phyloP scores from a whole-genome alignment of 1,140 invertebrate genomes.

The Penaeus chinensis region DNA sequence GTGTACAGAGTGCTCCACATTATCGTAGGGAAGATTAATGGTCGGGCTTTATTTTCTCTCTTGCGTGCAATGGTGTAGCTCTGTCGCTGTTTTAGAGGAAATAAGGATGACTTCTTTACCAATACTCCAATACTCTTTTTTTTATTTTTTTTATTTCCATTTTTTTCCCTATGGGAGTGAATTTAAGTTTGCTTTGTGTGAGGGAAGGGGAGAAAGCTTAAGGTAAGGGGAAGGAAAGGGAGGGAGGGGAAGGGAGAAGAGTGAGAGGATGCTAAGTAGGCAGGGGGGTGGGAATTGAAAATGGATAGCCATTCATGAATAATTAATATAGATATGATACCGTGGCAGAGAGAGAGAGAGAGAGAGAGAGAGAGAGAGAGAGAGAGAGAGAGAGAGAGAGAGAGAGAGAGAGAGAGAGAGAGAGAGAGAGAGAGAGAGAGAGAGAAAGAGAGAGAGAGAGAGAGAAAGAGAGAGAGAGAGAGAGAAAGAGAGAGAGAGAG shows the following conservation, averaged over 20 bases:
- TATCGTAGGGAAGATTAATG: no score
- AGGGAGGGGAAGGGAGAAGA: slow-evolving; percentile 3
- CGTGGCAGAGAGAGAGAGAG: background rate
- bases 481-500: background rate
- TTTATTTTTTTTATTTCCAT: no score
- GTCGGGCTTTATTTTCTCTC: no score
- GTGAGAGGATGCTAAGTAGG: background rate
- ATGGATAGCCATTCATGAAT: background rate
- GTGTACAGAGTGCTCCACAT: no score
- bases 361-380: slow-evolving; percentile 1
- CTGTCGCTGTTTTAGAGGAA: no score
- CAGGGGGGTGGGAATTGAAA: background rate
- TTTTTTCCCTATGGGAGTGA: no score
- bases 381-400: background rate
- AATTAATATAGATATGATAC: no score
- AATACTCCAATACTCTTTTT: no score
- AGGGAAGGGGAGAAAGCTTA: background rate
- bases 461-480: background rate
- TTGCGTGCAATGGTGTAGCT: no score
- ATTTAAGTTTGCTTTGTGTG: no score
- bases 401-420: background rate
- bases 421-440: slow-evolving; percentile 8
- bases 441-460: background rate
- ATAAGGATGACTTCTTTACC: no score
- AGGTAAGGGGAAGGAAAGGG: background rate